These are phyloP conservation scores for Hypsibius dujardini DNA, from an alignment of 1,140 invertebrate species.

Conservation along the genomic window DNA sequence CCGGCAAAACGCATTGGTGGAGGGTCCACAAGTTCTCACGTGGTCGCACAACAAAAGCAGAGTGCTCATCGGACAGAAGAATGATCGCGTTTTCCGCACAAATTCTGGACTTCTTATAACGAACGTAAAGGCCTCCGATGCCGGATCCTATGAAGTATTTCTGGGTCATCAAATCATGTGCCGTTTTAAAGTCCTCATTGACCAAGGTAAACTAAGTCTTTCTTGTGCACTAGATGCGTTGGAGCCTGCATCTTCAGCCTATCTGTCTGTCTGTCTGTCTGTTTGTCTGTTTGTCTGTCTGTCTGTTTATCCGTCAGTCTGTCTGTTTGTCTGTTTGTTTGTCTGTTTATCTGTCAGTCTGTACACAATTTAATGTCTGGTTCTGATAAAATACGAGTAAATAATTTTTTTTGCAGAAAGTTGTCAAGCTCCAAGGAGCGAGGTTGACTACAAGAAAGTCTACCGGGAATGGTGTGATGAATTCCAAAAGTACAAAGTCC, in stretches of 20 bases:
- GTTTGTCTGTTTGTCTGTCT: no score
- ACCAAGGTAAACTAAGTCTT: neutral
- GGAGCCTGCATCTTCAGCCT: no score
- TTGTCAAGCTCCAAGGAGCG: conserved; percentile 42
- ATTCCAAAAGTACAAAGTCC: conserved; percentile 83
- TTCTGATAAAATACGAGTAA: neutral
- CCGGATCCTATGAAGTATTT: neutral
- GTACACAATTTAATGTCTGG: conserved; percentile 1
- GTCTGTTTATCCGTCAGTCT: no score
- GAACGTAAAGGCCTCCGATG: neutral
- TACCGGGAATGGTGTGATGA: conserved; percentile 92
- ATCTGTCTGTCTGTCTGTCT: no score
- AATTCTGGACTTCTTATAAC: neutral
- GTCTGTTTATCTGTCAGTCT: neutral
- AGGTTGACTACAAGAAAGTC: conserved; percentile 59
- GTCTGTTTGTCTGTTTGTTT: neutral
- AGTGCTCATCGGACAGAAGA: neutral
- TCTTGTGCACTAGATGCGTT: no score
- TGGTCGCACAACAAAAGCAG: neutral
- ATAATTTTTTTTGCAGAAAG: conserved; percentile 26
- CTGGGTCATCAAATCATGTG: neutral
- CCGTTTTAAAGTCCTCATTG: neutral
- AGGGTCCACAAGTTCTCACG: neutral
- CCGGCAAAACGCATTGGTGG: neutral
- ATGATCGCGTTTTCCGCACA: neutral